Evolutionary conservation across 2,797 vertebrate species (phyloP), one percentile per base, ranked within the genome.

Genomic region (Acanthurus leucopareius): DNA sequence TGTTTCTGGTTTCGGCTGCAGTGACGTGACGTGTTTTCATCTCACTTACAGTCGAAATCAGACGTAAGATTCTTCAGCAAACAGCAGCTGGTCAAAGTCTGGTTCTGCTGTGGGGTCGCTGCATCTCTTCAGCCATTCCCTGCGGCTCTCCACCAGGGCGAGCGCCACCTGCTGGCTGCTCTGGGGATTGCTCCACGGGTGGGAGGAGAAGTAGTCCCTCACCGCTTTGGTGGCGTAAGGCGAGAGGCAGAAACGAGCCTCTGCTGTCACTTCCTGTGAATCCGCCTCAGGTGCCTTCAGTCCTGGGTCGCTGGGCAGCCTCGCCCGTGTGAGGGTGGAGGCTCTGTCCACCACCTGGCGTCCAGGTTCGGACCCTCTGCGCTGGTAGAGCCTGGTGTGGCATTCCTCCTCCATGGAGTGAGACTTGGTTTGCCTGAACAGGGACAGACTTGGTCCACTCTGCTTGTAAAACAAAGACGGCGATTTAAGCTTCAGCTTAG

Each of bases 71-170:
- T 97, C 96, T 69, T 96, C 96, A 0, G 92, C 91, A 72, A 96
- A 96, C 88, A 97, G 89, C 52, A 95, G 94, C 91, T 96, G 94
- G 67, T 97, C 96, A 52, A 95, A 91, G 85, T 96, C 95, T 0
- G 80, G 59, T 81, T 97, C 95, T 40, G 91, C 89, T n/a, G 90
- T 84, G 25, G 95, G 94, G 49, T 94, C 88, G 38, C 84, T 96
- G 93, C 93, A 96, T 45, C 91, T 91, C 86, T 90, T 93, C 60
- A 90, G 83, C 95, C 93, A 94, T 20, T 94, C 94, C 66, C 88
- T 91, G 85, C 76, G 94, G 59, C 88, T 86, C 85, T 94, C 93
- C 61, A 86, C 91, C 75, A 93, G 89, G 9, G 93, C 91, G 4
- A 94, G 87, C 63, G 86, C 91, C 92, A 93, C 93, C 92, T 94